Evolutionary conservation across 2,888 invertebrate species (phyloP), one percentile per base, ranked within the genome.

Genomic region (Dasysyrphus tricinctus): DNA sequence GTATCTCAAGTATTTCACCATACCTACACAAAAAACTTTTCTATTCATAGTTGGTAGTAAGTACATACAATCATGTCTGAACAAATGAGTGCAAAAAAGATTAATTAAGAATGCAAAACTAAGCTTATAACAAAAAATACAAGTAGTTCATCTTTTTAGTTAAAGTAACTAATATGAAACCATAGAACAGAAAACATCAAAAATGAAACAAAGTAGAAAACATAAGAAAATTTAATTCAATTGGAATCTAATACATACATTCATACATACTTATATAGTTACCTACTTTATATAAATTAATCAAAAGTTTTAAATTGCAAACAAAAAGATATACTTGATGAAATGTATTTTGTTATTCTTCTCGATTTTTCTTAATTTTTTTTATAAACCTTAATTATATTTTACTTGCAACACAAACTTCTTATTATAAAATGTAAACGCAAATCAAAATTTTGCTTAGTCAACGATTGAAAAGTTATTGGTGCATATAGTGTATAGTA

Each of bases 381-480:
- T n/a, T 73, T 51, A 29, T 29, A 34, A 61, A 51, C 5, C 29
- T 34, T 0, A 67, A 6, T 19, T 44, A 42, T 56, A 69, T 56
- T 69, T 80, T 80, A 80, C 75, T 75, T 80, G 54, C 63, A 74
- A 61, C 61, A 80, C 61, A 69, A 80, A 42, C 61, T 65, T 24
- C 44, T 42, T 57, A 32, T 57, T 11, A 7, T 14, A 32, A 70
- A 74, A 51, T 63, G 5, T 42, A 56, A 59, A 56, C 63, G 54
- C 39, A 63, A 70, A 57, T 65, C 72, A 34, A 32, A 75, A 65
- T 59, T 47, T 37, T 47, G 70, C 74, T 84, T 57, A 67, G 57
- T 72, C 67, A 72, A 44, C 73, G 76, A 77, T 67, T 76, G 72
- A 72, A 80, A 80, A 80, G 63, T 72, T 80, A 69, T 51, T 61